Base-by-base conservation (phyloP, 2,797 vertebrate genomes). In the Sylvilagus floridanus region DNA sequence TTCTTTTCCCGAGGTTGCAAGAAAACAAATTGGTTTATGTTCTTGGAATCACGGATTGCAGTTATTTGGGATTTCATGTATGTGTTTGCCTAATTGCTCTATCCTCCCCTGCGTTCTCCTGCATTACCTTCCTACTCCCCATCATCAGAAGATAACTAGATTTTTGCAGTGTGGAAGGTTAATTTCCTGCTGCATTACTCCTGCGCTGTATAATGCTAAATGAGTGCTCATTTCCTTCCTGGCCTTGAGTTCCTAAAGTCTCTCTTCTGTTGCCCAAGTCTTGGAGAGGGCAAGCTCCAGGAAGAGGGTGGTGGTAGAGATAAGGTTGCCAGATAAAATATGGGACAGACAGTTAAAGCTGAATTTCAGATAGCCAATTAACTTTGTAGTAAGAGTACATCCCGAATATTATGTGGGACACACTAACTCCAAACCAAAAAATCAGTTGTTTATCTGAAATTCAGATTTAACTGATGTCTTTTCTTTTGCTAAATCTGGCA, bases 261-360 rank as follows among this genome's bases (percentile, higher is more conserved):
- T 91, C 42, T 96, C 76, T 96, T 96, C 68, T 94, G 50, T 95
- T 96, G 85, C 85, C 78, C 75, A 96, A 94, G 63, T 92, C 75
- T 94, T 96, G 77, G 86, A 91, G 95, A 95, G 88, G 66, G 5
- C 50, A 95, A 69, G 65, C 83, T 97, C 63, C 85, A 90, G 66
- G 88, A 85, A 95, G 94, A 96, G 81, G 85, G 72, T 90, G 93
- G 62, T 90, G 71, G n/a, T 86, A 91, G 79, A 90, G 68, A 76
- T 62, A 79, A 77, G 1, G 21, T 88, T 93, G 85, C 35, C 95
- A 96, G 88, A 96, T 92, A 91, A 96, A 95, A 95, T 92, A 96
- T 4, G 32, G 68, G 37, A 66, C 84, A 81, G 42, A 3, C 50
- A 65, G 52, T 95, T 92, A 86, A 79, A 86, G 88, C 81, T 83